Percentiles rank a stretch among this genome's conserved stretches.
Evolutionary conservation across 2,888 invertebrate species (phyloP).

Genomic region (Thyatira batis): DNA sequence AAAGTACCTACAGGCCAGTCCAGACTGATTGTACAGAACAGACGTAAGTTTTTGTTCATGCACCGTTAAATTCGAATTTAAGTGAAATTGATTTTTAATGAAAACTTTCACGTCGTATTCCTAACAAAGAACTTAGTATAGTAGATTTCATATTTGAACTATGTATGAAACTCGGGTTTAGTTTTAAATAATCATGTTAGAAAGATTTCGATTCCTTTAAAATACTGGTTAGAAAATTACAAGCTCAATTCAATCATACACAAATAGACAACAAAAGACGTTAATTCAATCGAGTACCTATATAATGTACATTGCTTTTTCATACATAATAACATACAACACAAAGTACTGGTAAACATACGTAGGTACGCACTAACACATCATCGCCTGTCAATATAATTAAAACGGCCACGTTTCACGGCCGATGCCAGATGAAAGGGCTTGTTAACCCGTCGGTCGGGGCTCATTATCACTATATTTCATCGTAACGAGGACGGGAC

Average conservation of each 20-base stretch:
- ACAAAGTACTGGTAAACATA: conserved; percentile 9
- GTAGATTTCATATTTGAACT: no score
- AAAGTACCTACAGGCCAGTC: conserved; percentile 16
- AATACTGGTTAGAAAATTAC: no score
- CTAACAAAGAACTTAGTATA: no score
- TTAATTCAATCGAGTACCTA: background rate
- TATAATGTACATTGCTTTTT: background rate
- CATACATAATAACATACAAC: background rate
- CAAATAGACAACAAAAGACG: background rate
- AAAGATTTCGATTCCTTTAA: no score
- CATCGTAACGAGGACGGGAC: conserved; percentile 54
- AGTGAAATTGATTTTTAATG: background rate
- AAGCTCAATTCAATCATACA: no score
- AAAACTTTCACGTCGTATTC: background rate
- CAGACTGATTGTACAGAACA: background rate
- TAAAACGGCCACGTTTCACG: conserved; percentile 57
- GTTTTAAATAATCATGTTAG: no score
- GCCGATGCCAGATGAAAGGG: conserved; percentile 57
- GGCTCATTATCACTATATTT: conserved; percentile 64
- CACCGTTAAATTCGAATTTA: background rate
- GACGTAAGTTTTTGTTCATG: background rate
- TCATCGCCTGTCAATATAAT: conserved; percentile 69
- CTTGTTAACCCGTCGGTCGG: conserved; percentile 60
- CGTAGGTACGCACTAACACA: conserved; percentile 27
- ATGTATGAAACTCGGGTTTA: no score